Base-by-base conservation (phyloP, 2,797 vertebrate species). In the Alfaro cultratus region DNA sequence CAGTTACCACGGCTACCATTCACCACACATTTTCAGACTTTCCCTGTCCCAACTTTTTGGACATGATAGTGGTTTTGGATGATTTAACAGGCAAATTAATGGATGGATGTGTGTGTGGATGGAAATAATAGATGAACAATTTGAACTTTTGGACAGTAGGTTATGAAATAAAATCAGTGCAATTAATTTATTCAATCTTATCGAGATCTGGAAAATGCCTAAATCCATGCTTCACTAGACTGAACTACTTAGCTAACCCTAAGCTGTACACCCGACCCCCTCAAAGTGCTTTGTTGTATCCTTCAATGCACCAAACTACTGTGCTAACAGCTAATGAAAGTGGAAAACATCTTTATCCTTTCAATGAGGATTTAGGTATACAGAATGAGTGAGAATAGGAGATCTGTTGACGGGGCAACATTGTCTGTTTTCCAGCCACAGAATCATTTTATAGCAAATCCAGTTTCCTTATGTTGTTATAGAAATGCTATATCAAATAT, bases 301-400 rank as follows among this genome's bases (percentile, higher is more conserved):
- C 73, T 53, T 73, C 29, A 80, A 74, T 85, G 78, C 29, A 11
- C 70, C 81, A 82, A 80, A 86, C 83, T 53, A 82, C 74, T 71
- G 29, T n/a, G 73, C 67, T 5, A 85, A 72, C 80, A 74, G 77
- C 77, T 83, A 79, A 88, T 84, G 84, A 88, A 88, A 78, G 75
- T 80, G 77, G 45, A 77, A 83, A 84, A 71, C 55, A 89, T 87
- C 80, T 71, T 77, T 71, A 43, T 62, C 73, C 79, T 75, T 68
- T 0, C 81, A 84, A 85, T 84, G 76, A 51, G 72, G 80, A 77
- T 57, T 73, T 26, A 0, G 53, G 75, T 62, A 83, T 73, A 62
- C 8, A 43, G 31, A 79, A 80, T 26, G 70, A 79, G 81, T 74
- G 57, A 77, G 77, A 72, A 73, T 16, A 51, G 78, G 76, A 77